A percentile compares a stretch with the other conserved stretches of the same genome.
These are phyloP conservation scores for Pararge aegeria DNA, from an alignment of 1,140 invertebrate species.

Conservation along the genomic window DNA sequence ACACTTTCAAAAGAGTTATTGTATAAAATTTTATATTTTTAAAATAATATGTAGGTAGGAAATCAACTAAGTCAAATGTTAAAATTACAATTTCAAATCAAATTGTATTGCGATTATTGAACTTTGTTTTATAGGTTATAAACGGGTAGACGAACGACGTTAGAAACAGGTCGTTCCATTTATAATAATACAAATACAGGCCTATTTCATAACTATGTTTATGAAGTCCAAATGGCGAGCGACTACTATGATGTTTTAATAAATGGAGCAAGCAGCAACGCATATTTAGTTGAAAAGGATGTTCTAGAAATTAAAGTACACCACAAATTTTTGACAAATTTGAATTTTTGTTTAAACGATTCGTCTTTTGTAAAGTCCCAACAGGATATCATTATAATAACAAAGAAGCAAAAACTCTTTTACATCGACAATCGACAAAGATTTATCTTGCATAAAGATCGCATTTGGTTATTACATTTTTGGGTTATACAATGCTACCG, in stretches of 20 bases:
- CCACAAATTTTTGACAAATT: too few relatives aligned
- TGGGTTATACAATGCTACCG: too few relatives aligned
- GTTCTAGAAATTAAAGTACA: too few relatives aligned
- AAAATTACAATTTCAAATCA: neutral
- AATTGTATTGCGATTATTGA: neutral
- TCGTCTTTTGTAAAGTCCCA: too few relatives aligned
- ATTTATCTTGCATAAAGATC: neutral
- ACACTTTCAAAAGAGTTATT: neutral
- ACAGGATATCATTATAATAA: neutral
- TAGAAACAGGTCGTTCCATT: too few relatives aligned
- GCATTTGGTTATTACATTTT: neutral
- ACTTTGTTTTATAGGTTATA: neutral
- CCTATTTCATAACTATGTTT: too few relatives aligned
- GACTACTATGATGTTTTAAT: too few relatives aligned
- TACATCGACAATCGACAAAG: neutral
- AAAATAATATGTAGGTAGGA: neutral
- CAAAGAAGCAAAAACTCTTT: neutral
- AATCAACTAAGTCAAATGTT: neutral
- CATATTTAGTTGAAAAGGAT: too few relatives aligned
- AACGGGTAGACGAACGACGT: neutral
- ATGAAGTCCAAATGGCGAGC: too few relatives aligned
- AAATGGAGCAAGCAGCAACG: too few relatives aligned
- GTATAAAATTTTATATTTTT: neutral
- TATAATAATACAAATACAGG: too few relatives aligned
- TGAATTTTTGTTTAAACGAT: too few relatives aligned